A percentile compares a stretch with the other conserved stretches of the same genome.
phyloP scores from a whole-genome alignment of 2,888 invertebrate genomes.

The Drosophila robusta region DNA sequence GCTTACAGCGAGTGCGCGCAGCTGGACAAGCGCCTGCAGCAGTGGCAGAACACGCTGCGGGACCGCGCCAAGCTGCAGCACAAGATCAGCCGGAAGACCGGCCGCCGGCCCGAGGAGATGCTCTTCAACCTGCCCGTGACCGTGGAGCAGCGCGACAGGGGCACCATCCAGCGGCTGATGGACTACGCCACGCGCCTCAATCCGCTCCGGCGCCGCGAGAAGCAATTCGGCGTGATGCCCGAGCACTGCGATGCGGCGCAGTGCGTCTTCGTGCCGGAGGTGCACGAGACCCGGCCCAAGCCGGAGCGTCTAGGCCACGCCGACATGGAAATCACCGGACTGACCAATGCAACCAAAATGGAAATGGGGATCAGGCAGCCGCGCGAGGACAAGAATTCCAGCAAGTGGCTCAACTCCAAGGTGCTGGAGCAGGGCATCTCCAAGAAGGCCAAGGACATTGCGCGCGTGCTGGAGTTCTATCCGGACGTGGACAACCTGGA shows the following conservation, averaged over 20 bases:
- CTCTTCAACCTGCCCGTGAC: conserved; percentile 69
- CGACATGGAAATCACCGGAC: conserved; percentile 71
- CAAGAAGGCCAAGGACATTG: conserved; percentile 52
- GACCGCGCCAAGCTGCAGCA: conserved; percentile 58
- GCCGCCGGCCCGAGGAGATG: conserved; percentile 60
- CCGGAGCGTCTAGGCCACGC: conserved; percentile 45
- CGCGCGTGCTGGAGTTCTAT: conserved; percentile 67
- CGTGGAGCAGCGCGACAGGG: conserved; percentile 69
- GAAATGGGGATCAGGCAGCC: conserved; percentile 44
- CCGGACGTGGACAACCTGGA: conserved; percentile 71
- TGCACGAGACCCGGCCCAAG: conserved; percentile 71
- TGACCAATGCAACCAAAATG: conserved; percentile 46
- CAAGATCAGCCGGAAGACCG: conserved; percentile 52
- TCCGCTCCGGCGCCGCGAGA: conserved; percentile 42
- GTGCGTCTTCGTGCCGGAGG: conserved; percentile 33
- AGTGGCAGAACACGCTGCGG: conserved; percentile 69
- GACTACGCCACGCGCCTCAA: conserved; percentile 73
- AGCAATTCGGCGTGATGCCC: conserved; percentile 21
- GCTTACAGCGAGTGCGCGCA: conserved; percentile 32
- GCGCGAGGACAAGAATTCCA: not conserved
- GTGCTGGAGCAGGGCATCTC: conserved; percentile 58
- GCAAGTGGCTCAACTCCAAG: conserved; percentile 68
- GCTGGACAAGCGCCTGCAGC: conserved; percentile 72
- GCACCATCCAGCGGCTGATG: conserved; percentile 69
- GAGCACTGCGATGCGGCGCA: conserved; percentile 29